Evolutionary conservation across 1,140 invertebrate genomes (phyloP), one percentile per base, ranked within the genome.

Genomic region (Colletes gigas): DNA sequence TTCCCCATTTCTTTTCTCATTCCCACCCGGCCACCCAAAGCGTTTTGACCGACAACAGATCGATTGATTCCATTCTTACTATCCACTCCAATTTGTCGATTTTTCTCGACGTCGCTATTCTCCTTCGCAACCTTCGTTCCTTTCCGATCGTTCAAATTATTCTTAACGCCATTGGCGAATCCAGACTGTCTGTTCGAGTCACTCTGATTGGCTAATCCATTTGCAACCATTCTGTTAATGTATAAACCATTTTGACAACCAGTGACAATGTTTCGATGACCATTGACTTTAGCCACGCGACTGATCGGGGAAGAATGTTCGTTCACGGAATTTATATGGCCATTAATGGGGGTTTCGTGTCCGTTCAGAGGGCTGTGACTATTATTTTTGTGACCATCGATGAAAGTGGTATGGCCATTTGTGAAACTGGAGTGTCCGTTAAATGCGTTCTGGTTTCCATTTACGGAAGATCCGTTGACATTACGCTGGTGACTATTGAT

Each of bases 41-140:
- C 84, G 2, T 81, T 86, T 15, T 79, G 68, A 47, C 19, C 19
- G n/a, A 21, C 17, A 10, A 65, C 7, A 9, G 17, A n/a, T 6
- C 63, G 41, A n/a, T 65, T 65, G 8, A 47, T 59, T 15, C 65
- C 73, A 14, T 81, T 83, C 7, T 78, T 81, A 14, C 30, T 44
- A 10, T 79, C 57, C 4, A 75, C 30, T 0, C 59, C 73, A 10
- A 10, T 71, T 0, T 60, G 57, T 21, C 69, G 44, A 21, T 57
- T 67, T 30, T 81, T 87, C 19, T 41, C 52, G 4, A 21, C 14
- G 14, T 78, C 88, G 14, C 81, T 79, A 10, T 83, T 70, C n/a
- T 69, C 62, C 0, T 77, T 85, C 19, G 47, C 7, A 0, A 54
- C 14, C n/a, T 19, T 44, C 10, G 44, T 17, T 1, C 39, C 54